Percentiles rank a stretch among this genome's conserved stretches.
Conservation (phyloP, 2,888 invertebrate species). For the Eudasyphora cyanicolor region DNA sequence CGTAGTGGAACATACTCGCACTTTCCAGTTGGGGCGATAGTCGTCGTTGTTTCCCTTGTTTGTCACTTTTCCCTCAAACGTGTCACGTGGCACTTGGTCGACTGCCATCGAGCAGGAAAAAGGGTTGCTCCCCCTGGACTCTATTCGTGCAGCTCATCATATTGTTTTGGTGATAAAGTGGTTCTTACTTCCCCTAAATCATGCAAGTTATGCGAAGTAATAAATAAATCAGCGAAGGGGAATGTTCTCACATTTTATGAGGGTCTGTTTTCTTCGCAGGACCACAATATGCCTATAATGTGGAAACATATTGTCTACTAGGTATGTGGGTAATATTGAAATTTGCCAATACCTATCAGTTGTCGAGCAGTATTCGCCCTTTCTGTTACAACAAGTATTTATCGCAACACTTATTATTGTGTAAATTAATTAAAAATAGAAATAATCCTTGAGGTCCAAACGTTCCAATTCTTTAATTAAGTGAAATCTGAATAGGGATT, state of each 20-base stretch:
- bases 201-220: neutral
- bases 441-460: no score
- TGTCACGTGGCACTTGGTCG: slow-evolving; percentile 13
- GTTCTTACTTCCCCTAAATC: neutral
- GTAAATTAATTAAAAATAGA: no score
- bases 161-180: neutral
- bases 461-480: no score
- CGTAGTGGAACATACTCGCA: neutral
- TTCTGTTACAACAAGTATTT: no score
- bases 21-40: neutral
- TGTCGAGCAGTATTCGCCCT: no score
- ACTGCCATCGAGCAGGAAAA: neutral
- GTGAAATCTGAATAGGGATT: no score
- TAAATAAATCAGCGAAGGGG: neutral
- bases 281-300: no score
- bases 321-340: no score
- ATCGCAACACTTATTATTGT: no score
- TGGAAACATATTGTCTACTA: no score
- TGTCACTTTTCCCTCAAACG: neutral
- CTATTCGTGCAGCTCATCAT: neutral
- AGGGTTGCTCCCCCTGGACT: neutral
- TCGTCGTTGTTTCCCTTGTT: neutral
- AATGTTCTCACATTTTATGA: neutral
- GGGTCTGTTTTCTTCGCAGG: no score
- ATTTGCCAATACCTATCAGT: no score